These are phyloP conservation scores for Lordiphosa fenestrarum DNA, from an alignment of 2,888 invertebrate genomes.

Conservation along the genomic window DNA sequence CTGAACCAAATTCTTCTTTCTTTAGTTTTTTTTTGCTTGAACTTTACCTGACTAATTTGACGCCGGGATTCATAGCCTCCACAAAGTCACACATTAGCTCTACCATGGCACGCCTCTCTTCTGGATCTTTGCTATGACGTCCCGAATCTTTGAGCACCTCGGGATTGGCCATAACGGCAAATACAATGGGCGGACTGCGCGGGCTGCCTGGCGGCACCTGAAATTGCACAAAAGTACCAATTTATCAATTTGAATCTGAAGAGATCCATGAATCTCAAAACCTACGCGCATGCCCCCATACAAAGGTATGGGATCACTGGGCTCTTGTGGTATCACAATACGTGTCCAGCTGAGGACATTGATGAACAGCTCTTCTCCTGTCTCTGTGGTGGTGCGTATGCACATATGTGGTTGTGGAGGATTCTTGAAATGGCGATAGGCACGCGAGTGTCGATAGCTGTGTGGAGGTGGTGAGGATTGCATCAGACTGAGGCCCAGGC, in stretches of 20 bases:
- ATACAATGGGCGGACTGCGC: conserved; percentile 84
- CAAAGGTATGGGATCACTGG: conserved; percentile 85
- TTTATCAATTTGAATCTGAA: background rate
- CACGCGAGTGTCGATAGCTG: conserved; percentile 83
- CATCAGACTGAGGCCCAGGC: conserved; percentile 62
- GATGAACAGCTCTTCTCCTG: conserved; percentile 82
- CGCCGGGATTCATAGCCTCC: conserved; percentile 86
- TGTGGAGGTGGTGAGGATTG: conserved; percentile 82
- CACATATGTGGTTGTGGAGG: conserved; percentile 90
- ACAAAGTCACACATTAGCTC: conserved; percentile 87
- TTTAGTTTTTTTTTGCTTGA: too few relatives aligned
- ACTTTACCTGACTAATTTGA: conserved; percentile 82
- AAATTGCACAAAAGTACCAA: background rate
- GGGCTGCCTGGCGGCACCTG: conserved; percentile 84
- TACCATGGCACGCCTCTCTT: conserved; percentile 85
- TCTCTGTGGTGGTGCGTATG: conserved; percentile 83
- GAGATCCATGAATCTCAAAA: conserved; percentile 5
- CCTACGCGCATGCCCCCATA: conserved; percentile 87
- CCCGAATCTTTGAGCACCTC: conserved; percentile 86
- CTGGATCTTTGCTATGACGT: conserved; percentile 84
- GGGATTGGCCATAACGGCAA: conserved; percentile 88
- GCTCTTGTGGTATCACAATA: conserved; percentile 85
- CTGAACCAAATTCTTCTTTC: too few relatives aligned
- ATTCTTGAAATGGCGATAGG: conserved; percentile 86
- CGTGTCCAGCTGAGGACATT: conserved; percentile 88